These are phyloP conservation scores for Drosophila pullipes DNA, from an alignment of 2,888 invertebrate genomes.

Conservation along the genomic window DNA sequence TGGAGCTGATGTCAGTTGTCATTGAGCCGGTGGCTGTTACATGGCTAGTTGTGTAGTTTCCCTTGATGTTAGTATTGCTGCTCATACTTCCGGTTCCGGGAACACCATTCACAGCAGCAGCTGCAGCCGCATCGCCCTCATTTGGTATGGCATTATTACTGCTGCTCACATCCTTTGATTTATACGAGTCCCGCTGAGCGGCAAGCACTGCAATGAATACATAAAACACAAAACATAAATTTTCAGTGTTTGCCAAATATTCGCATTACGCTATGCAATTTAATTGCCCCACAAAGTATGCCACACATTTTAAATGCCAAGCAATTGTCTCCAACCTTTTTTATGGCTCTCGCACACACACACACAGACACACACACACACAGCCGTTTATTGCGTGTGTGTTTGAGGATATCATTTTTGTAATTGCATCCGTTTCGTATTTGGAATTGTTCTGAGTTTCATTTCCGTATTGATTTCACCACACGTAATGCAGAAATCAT, in stretches of 20 bases:
- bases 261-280: conserved; percentile 6
- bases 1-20: conserved; percentile 65
- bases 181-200: conserved; percentile 84
- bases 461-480: conserved; percentile 50
- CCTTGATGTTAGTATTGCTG: conserved; percentile 54
- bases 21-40: conserved; percentile 37
- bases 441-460: conserved; percentile 31
- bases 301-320: conserved; percentile 8
- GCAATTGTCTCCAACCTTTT: conserved; percentile 28
- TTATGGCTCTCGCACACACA: background rate
- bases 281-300: conserved; percentile 10
- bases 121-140: conserved; percentile 45
- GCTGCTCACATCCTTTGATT: conserved; percentile 82
- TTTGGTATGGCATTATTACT: conserved; percentile 79
- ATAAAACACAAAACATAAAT: background rate
- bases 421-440: conserved; percentile 50
- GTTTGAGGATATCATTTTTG: conserved; percentile 49
- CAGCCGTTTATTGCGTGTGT: conserved; percentile 5
- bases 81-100: conserved; percentile 63
- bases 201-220: conserved; percentile 73
- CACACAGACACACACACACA: background rate
- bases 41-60: conserved; percentile 68
- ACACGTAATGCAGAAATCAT: conserved; percentile 21
- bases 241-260: background rate
- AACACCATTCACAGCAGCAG: conserved; percentile 51